A percentile compares a stretch with the other conserved stretches of the same genome.
These are phyloP conservation scores for Globicephala melas DNA, from an alignment of 2,113 vertebrate species.

Conservation along the genomic window DNA sequence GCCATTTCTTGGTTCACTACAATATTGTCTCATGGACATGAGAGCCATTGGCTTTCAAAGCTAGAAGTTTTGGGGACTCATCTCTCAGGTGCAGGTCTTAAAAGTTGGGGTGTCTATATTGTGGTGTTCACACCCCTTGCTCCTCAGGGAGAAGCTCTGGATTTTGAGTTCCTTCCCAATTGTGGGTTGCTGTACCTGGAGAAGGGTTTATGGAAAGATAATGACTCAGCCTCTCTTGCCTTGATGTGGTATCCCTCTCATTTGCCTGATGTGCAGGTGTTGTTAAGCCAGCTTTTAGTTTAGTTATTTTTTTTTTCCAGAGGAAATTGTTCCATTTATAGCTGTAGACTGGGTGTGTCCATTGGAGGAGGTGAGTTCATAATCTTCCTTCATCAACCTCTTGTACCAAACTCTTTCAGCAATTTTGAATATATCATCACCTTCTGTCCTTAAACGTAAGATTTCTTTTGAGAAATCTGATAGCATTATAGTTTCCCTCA, in stretches of 20 bases:
- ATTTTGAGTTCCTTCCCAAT: background rate
- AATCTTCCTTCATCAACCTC: background rate
- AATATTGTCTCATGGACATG: background rate
- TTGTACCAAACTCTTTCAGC: background rate
- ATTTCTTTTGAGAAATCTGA: background rate
- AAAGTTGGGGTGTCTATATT: accelerated
- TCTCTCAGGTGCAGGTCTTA: background rate
- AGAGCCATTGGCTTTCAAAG: background rate
- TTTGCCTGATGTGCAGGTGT: background rate
- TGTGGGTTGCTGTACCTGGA: background rate
- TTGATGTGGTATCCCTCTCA: background rate
- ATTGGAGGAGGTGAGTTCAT: background rate
- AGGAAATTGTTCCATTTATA: background rate
- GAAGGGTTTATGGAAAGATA: background rate
- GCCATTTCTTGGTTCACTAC: background rate
- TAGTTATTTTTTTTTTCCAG: background rate
- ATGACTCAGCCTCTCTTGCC: background rate
- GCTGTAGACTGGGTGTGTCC: background rate
- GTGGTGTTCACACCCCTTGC: background rate
- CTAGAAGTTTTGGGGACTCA: background rate
- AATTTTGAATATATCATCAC: background rate
- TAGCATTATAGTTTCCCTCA: background rate
- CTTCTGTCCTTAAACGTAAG: background rate
- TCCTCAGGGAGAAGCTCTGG: background rate
- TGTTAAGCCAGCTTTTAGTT: background rate